Base-by-base conservation (phyloP, 2,797 vertebrate species). In the Rousettus madagascariensis region DNA sequence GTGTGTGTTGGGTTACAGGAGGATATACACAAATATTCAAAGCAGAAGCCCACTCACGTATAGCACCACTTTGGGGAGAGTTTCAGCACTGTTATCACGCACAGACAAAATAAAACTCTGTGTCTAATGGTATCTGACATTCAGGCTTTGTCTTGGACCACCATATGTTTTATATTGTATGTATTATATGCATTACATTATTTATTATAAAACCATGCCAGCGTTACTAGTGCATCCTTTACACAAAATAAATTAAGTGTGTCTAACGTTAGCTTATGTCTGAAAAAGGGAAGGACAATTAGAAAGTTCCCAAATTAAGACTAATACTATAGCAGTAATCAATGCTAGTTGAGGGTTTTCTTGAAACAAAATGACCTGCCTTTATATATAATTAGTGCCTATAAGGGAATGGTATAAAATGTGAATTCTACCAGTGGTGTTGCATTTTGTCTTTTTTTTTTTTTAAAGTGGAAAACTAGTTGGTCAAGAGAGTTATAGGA, bases 251-350 rank as follows among this genome's bases (percentile, higher is more conserved):
- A 82, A 74, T 78, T 75, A 90, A 96, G 86, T 86, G 13, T 55
- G 36, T 82, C 65, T 94, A 66, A 75, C 41, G 46, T 84, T 87
- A 86, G 53, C 53, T 94, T 53, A 6, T 92, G 57, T 95, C 51
- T 97, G 78, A 46, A 71, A 92, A 96, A 92, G n/a, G n/a, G 20
- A 83, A 86, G 36, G 36, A 43, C 30, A 83, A 91, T 86, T 53
- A 88, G 46, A 83, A 94, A 95, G 41, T 88, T 59, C 33, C 38
- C 88, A 91, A 94, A 94, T 97, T 92, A 86, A n/a, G 85, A 77
- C 87, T 71, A 49, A 72, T 90, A 83, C 92, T 92, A 69, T 2
- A 79, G 22, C 51, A 74, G 3, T 57, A 90, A 88, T 86, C 17
- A 33, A 20, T 5, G 4, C 82, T 92, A 43, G 28, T 59, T 59